Evolutionary conservation across 2,113 vertebrate genomes (phyloP), one percentile per base, ranked within the genome.

Genomic region (Halcyon malimbica): DNA sequence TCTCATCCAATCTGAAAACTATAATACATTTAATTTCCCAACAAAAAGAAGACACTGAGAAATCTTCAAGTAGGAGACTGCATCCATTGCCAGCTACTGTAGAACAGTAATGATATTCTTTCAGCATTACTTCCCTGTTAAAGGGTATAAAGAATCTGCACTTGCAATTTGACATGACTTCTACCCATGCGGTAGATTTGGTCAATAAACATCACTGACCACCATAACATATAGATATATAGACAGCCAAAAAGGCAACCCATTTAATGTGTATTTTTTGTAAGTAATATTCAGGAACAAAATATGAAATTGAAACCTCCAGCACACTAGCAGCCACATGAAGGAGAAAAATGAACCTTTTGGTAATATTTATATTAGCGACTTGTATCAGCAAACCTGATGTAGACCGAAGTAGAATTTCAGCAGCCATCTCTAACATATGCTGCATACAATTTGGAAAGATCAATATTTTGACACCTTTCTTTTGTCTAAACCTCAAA

Each of bases 401-500:
- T 57, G 50, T 13, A 79, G 64, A 57, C 60, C 60, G 44, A 86
- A 69, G 53, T 19, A 62, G 85, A 83, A 77, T 65, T 42, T 67
- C 79, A 75, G 51, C 2, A 4, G 64, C 48, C 62, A 89, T 33
- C 44, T 89, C 41, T 73, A 89, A 82, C 42, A 59, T 5, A 24
- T 33, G 48, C 26, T 73, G 48, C 28, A 64, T 20, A 28, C n/a
- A 89, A 23, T 80, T 87, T 85, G 33, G 67, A 85, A 95, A 96
- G 70, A 56, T 57, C 83, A 95, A 54, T 91, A 91, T 96, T 96
- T 95, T 96, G 69, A 93, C 80, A 94, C 12, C 21, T 95, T 94
- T 84, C 37, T 79, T 87, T 89, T 63, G 42, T 33, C 54, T 94
- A 44, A 82, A 39, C 16, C n/a, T 79, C 50, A 83, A 59, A 46